phyloP scores from a whole-genome alignment of 2,113 vertebrate genomes.

The Cathartes aura region DNA sequence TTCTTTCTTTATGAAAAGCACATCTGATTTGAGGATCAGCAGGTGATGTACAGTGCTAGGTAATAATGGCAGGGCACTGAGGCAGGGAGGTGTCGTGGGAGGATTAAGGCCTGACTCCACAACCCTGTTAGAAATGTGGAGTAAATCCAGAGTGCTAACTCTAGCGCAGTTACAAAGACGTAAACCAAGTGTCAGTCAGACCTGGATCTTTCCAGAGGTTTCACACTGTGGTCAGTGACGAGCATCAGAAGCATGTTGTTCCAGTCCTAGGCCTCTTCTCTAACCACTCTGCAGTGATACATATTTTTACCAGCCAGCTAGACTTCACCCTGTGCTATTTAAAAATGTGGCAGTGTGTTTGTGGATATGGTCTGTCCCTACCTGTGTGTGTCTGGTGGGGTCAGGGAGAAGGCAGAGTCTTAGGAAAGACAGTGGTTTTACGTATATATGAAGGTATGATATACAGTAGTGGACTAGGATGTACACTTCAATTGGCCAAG shows the following conservation, averaged over 20 bases:
- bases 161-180: background rate
- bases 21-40: background rate
- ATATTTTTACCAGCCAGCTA: background rate
- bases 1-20: background rate
- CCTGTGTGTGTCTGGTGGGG: background rate
- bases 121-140: background rate
- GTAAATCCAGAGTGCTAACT: background rate
- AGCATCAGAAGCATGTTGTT: background rate
- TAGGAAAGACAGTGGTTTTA: background rate
- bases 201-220: background rate
- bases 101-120: background rate
- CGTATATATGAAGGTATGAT: background rate
- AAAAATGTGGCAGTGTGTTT: background rate
- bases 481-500: background rate
- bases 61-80: background rate
- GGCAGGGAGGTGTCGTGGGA: background rate
- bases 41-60: background rate
- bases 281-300: background rate
- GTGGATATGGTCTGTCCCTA: background rate
- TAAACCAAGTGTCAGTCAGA: background rate
- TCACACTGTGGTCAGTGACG: accelerated
- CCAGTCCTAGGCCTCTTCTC: background rate
- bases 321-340: background rate
- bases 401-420: background rate
- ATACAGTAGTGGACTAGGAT: background rate